These are phyloP conservation scores for Brachionus angularis DNA, from an alignment of 1,140 invertebrate species.

Conservation along the genomic window DNA sequence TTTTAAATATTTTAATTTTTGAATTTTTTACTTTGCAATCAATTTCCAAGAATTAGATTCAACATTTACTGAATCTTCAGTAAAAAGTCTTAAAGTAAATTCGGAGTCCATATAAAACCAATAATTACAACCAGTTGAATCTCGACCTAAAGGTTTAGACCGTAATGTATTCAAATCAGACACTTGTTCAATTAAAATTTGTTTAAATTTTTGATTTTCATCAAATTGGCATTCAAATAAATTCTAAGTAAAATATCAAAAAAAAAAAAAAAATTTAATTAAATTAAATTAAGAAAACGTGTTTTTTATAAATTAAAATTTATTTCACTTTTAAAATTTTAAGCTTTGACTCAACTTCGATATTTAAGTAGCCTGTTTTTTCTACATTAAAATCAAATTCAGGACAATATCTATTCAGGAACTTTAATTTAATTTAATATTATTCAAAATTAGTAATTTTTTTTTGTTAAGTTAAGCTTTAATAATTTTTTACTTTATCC, in stretches of 20 bases:
- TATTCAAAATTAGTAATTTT: too few species aligned
- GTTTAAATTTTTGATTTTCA: conserved; percentile 29
- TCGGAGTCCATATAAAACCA: conserved; percentile 27
- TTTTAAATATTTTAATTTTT: background rate
- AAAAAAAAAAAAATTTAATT: background rate
- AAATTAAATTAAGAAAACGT: too few species aligned
- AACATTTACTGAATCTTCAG: background rate
- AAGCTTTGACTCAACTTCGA: conserved; percentile 2
- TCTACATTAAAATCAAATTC: background rate
- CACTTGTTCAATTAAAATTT: background rate
- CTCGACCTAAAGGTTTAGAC: background rate
- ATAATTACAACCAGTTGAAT: background rate
- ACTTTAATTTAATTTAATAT: background rate
- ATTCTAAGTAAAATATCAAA: conserved; percentile 14
- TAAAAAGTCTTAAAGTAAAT: background rate
- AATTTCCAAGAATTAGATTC: background rate
- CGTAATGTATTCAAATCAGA: background rate
- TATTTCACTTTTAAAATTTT: conserved; percentile 1
- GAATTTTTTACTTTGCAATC: conserved; percentile 13
- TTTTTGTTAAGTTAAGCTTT: background rate
- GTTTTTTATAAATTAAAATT: background rate
- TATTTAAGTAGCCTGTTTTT: conserved; percentile 1
- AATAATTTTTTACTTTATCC: conserved; percentile 24
- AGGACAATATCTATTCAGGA: background rate
- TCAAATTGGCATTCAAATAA: conserved; percentile 33